phyloP scores from a whole-genome alignment of 2,797 vertebrate species.

The Siniperca obscura region DNA sequence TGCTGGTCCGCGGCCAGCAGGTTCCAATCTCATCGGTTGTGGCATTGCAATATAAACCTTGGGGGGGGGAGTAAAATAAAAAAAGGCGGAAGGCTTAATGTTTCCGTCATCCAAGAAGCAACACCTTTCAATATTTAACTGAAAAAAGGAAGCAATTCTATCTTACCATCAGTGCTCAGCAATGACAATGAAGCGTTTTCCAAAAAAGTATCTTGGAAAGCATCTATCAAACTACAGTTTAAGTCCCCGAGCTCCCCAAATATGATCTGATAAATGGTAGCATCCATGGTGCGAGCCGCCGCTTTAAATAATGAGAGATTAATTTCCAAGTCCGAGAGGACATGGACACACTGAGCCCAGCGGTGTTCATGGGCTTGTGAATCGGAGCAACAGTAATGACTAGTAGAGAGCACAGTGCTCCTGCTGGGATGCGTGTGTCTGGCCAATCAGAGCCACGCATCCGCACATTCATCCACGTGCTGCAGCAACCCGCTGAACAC shows the following conservation, averaged over 20 bases:
- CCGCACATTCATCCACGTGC: constrained; percentile 37
- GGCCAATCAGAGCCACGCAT: constrained; percentile 63
- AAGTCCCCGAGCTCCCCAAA: constrained; percentile 90
- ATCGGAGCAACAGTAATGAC: constrained; percentile 56
- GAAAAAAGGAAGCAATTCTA: constrained; percentile 19
- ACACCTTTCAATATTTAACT: constrained; percentile 7
- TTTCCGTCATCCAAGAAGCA: neutral
- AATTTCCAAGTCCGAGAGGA: constrained; percentile 43
- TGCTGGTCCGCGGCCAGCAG: constrained; percentile 94
- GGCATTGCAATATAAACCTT: constrained; percentile 93
- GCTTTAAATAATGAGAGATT: neutral
- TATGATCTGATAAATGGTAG: constrained; percentile 85
- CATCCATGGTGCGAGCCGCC: constrained; percentile 80
- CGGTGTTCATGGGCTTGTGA: constrained; percentile 57
- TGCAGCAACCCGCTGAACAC: neutral
- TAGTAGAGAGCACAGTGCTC: constrained; percentile 42
- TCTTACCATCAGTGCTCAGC: constrained; percentile 90
- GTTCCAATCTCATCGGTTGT: constrained; percentile 97
- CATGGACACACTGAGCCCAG: constrained; percentile 45
- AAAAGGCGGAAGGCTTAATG: neutral
- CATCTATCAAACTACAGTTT: constrained; percentile 92
- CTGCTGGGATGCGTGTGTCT: constrained; percentile 46
- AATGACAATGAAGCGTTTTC: constrained; percentile 86
- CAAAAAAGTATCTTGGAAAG: constrained; percentile 87
- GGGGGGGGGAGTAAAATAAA: neutral